Base-by-base conservation (phyloP, 2,888 invertebrate species). In the Maniola hyperantus region DNA sequence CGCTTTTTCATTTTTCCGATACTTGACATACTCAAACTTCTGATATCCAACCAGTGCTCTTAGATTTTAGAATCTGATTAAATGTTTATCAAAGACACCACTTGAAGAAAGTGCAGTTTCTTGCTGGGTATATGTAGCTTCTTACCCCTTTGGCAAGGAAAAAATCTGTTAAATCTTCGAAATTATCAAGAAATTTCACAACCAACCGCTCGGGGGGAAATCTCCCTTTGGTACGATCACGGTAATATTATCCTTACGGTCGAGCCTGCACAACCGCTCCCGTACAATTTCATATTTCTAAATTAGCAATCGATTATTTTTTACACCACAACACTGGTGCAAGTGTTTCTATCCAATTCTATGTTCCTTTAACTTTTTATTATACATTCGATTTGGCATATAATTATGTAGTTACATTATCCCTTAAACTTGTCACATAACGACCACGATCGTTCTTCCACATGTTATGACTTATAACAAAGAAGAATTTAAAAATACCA, bases 401-500 rank as follows among this genome's bases (percentile, higher is more conserved):
- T 8, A n/a, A n/a, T n/a, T n/a, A 10, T 50, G 20, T 13, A 11
- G 11, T 39, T 18, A 55, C 11, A 55, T 55, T 13, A 20, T 39
- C 39, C 42, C 39, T 39, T 11, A 57, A 57, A 42, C 6, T 10
- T 26, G 6, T 57, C 11, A 39, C 11, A 57, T 13, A 18, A 42
- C 11, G 6, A 42, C 18, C 18, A 20, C 39, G 13, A 57, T 10
- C 39, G 57, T 39, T 57, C 20, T 11, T 11, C 20, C 54, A 54
- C 39, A 15, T 26, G 39, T 57, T 42, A 6, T 42, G 18, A 42
- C 57, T 57, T 57, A 42, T 42, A 39, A 57, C 42, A 57, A 57
- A 20, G 57, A 13, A 13, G 1, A 20, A 57, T 57, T 55, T 42
- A 39, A 57, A 39, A 57, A 57, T 57, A 20, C 78, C 78, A 77